Evolutionary conservation across 2,797 vertebrate genomes (phyloP).

Genomic region (Dendrocincla tyrannina): DNA sequence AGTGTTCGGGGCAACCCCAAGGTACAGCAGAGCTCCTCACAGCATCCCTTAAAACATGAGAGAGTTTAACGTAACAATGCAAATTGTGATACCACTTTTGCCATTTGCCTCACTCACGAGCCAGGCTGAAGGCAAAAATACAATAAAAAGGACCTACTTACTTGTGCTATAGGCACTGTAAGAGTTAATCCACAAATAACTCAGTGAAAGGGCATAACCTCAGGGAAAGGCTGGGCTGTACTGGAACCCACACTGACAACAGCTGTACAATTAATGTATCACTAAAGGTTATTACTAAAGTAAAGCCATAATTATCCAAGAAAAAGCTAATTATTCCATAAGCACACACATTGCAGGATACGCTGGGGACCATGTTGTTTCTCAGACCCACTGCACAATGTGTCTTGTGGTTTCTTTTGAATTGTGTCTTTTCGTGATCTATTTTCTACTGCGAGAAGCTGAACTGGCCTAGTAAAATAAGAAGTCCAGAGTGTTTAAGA

Average conservation of each 20-base stretch:
- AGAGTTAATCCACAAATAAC: not conserved
- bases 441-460: not conserved
- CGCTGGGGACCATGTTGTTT: rapidly evolving
- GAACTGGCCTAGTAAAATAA: not conserved
- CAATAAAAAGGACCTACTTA: not conserved
- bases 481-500: not conserved
- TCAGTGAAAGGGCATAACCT: not conserved
- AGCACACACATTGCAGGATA: not conserved
- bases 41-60: rapidly evolving
- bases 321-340: not conserved
- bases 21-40: slow-evolving; percentile 74
- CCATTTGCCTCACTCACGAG: not conserved
- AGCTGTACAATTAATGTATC: not conserved
- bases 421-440: not conserved
- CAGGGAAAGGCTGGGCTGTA: not conserved
- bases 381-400: not conserved
- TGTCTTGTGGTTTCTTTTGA: not conserved
- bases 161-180: not conserved
- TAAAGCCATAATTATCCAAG: not conserved
- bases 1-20: slow-evolving; percentile 94
- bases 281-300: not conserved
- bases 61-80: not conserved
- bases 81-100: not conserved
- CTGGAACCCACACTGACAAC: not conserved
- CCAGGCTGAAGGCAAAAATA: not conserved